Conservation (phyloP, 2,888 invertebrate genomes). For the Danaus chrysippus region DNA sequence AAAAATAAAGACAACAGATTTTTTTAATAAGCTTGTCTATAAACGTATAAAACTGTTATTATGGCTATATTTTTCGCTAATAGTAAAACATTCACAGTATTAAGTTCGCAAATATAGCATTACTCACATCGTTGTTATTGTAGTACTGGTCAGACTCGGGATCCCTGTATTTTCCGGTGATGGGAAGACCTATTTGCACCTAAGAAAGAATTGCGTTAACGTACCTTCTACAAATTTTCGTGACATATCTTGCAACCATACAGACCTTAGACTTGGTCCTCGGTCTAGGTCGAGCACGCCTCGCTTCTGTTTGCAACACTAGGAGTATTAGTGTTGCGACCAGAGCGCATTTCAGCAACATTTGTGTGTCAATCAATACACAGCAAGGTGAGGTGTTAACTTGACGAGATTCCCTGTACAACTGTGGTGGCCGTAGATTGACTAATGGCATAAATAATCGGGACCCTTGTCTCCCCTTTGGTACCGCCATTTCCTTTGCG, state of each 20-base stretch:
- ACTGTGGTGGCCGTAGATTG: slow-evolving; percentile 60
- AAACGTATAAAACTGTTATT: background rate
- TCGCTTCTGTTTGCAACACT: slow-evolving; percentile 62
- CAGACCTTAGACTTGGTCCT: slow-evolving; percentile 86
- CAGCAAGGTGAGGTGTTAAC: slow-evolving; percentile 16
- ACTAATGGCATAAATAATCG: slow-evolving; percentile 65
- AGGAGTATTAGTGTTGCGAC: slow-evolving; percentile 35
- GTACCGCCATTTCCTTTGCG: slow-evolving; percentile 52
- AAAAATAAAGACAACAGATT: background rate
- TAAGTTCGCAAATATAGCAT: background rate
- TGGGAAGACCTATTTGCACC: slow-evolving; percentile 91
- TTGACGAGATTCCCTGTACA: slow-evolving; percentile 22
- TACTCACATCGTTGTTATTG: slow-evolving; percentile 90
- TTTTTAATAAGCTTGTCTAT: background rate
- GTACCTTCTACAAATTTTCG: background rate
- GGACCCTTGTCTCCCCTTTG: slow-evolving; percentile 69
- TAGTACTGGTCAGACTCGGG: slow-evolving; percentile 95
- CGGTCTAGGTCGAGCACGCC: slow-evolving; percentile 85
- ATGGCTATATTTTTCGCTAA: too few relatives aligned
- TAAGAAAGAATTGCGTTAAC: slow-evolving; percentile 40
- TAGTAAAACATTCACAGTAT: too few relatives aligned
- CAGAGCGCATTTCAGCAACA: slow-evolving; percentile 47
- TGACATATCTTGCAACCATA: background rate
- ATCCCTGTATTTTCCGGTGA: slow-evolving; percentile 93
- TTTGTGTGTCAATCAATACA: slow-evolving; percentile 32